Evolutionary conservation across 2,113 vertebrate species (phyloP).

Genomic region (Procapra przewalskii): DNA sequence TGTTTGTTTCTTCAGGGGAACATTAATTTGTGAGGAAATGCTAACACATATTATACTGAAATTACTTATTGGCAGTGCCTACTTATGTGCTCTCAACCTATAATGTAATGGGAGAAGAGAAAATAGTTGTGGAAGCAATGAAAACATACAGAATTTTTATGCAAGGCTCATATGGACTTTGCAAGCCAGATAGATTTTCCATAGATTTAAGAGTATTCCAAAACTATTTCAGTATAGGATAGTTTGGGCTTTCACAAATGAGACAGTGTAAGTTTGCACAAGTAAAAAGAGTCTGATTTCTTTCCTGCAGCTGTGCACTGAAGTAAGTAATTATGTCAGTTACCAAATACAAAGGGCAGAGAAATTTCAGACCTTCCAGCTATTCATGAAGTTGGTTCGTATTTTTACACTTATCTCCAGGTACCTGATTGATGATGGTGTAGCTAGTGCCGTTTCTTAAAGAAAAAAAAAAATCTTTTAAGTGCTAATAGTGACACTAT

Average conservation of each 20-base stretch:
- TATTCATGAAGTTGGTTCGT: slow-evolving; percentile 2
- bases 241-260: background rate
- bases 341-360: slow-evolving; percentile 33
- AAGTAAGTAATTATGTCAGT: slow-evolving; percentile 31
- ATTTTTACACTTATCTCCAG: slow-evolving; percentile 3
- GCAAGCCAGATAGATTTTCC: background rate
- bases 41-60: background rate
- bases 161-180: background rate
- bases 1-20: slow-evolving; percentile 1
- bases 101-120: background rate
- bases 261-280: slow-evolving; percentile 10
- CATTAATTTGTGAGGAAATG: slow-evolving; percentile 54
- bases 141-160: background rate
- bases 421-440: background rate
- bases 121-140: background rate
- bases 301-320: background rate
- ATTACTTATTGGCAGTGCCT: slow-evolving; percentile 13
- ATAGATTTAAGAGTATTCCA: background rate
- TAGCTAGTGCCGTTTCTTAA: background rate
- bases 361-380: slow-evolving; percentile 33
- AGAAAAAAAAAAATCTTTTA: background rate
- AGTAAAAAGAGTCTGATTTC: slow-evolving; percentile 5
- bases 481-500: background rate
- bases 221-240: background rate
- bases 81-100: slow-evolving; percentile 6